Conservation (phyloP, 2,888 invertebrate genomes). For the Pterostichus niger region DNA sequence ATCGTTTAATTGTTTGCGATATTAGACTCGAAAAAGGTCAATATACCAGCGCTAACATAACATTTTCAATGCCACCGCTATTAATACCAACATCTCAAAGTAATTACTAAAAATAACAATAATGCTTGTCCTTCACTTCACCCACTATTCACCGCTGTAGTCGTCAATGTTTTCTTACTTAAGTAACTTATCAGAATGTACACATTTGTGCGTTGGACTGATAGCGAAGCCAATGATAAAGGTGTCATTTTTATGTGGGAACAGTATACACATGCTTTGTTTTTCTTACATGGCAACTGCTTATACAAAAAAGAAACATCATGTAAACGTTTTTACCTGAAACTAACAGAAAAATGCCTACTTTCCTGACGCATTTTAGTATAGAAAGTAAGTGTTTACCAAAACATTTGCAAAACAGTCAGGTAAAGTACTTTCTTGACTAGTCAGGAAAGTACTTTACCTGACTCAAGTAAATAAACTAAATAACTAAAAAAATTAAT, state of each 20-base stretch:
- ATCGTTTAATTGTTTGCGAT: conserved; percentile 32
- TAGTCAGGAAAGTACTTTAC: too few species aligned
- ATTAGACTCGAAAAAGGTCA: conserved; percentile 23
- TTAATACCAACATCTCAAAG: background rate
- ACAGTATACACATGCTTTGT: background rate
- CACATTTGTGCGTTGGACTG: conserved; percentile 1
- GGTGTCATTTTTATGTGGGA: background rate
- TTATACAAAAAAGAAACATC: too few species aligned
- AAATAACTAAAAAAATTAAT: too few species aligned
- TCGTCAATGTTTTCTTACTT: conserved; percentile 3
- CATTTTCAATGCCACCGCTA: conserved; percentile 31
- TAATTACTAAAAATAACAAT: conserved; percentile 7
- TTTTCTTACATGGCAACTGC: too few species aligned
- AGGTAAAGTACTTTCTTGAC: too few species aligned
- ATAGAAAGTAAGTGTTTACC: too few species aligned
- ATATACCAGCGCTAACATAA: conserved; percentile 28
- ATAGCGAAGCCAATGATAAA: background rate
- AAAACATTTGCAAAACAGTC: too few species aligned
- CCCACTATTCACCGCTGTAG: conserved; percentile 6
- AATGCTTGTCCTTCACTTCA: background rate
- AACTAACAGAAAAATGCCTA: too few species aligned
- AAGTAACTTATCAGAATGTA: conserved; percentile 13
- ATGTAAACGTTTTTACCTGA: too few species aligned
- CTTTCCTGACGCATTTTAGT: too few species aligned
- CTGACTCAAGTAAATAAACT: too few species aligned